Percentiles rank a stretch among this genome's conserved stretches.
Evolutionary conservation across 2,113 vertebrate species (phyloP).

Genomic region (Lasiurus cinereus): DNA sequence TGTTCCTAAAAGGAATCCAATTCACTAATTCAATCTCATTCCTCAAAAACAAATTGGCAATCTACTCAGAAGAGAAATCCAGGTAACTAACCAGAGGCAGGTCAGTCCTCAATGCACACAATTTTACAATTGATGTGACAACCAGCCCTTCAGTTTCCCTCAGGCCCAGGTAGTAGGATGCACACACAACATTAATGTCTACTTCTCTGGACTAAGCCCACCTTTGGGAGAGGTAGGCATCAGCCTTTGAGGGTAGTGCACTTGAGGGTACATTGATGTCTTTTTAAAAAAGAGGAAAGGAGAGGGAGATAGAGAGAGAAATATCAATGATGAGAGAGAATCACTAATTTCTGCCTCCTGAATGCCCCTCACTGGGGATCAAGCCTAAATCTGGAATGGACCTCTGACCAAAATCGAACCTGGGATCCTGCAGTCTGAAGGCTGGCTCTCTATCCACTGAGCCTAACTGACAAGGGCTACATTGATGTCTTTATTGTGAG

Average conservation of each 20-base stretch:
- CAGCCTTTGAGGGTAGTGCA: accelerated
- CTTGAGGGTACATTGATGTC: neutral
- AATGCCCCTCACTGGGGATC: too few relatives aligned
- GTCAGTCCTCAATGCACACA: neutral
- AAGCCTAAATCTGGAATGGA: too few relatives aligned
- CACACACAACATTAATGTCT: accelerated
- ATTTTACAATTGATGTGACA: accelerated
- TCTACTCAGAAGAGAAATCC: accelerated
- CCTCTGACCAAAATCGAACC: too few relatives aligned
- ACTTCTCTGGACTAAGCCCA: neutral
- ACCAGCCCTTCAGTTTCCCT: neutral
- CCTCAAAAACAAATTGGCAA: accelerated
- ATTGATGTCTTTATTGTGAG: neutral
- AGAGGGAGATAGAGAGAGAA: too few relatives aligned
- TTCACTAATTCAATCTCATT: accelerated
- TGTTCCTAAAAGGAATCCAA: accelerated
- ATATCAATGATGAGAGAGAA: too few relatives aligned
- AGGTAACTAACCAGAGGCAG: accelerated
- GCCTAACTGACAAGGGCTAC: too few relatives aligned
- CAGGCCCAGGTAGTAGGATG: neutral
- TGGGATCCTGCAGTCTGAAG: too few relatives aligned
- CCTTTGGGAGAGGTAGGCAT: neutral
- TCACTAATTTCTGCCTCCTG: too few relatives aligned
- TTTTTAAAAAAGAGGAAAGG: too few relatives aligned
- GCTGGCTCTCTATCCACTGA: too few relatives aligned